Evolutionary conservation across 2,113 vertebrate genomes (phyloP), one percentile per base, ranked within the genome.

Genomic region (Dasyornis broadbenti): DNA sequence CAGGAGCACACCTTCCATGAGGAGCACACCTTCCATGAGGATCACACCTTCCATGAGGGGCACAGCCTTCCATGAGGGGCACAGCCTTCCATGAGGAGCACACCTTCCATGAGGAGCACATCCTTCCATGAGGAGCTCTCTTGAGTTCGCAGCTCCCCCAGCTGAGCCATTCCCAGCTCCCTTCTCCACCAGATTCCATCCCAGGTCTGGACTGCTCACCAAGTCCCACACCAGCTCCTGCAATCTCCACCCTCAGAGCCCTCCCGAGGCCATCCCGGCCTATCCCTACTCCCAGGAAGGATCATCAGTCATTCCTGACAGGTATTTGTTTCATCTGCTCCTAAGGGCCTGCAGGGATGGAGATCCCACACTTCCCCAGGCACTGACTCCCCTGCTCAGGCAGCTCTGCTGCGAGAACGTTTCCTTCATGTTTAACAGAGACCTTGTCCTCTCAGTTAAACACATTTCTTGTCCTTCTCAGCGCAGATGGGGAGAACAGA

Each of bases 231-330:
- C 7, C 86, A 94, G 70, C 86, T 82, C 81, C 68, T 85, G 75
- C 65, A 64, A 60, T 31, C 92, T 54, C 56, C 19, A 88, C 63
- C n/a, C n/a, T n/a, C n/a, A 66, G 79, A 49, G 91, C 33, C 45
- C 92, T 47, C 44, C 26, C 4, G 86, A 68, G 94, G 52, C 86
- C 71, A 33, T 3, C 42, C 44, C 19, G 3, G 80, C 71, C 89
- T 53, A 6, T 70, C 47, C 86, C 31, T 44, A 15, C n/a, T 86
- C 83, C 71, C 50, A 56, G 71, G 63, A 86, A 56, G 80, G 90
- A 21, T 9, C 83, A 15, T 95, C 65, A 69, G 71, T 95, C 90
- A 91, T 26, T 91, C 8, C 81, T 91, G 72, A 89, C 94, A 95
- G 81, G 0, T 60, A 77, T 81, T 95, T 96, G 90, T 91, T 94